Percentiles rank a stretch among this genome's conserved stretches.
These are phyloP conservation scores for Orthonychiurus folsomi DNA, from an alignment of 2,888 invertebrate genomes.

Conservation along the genomic window DNA sequence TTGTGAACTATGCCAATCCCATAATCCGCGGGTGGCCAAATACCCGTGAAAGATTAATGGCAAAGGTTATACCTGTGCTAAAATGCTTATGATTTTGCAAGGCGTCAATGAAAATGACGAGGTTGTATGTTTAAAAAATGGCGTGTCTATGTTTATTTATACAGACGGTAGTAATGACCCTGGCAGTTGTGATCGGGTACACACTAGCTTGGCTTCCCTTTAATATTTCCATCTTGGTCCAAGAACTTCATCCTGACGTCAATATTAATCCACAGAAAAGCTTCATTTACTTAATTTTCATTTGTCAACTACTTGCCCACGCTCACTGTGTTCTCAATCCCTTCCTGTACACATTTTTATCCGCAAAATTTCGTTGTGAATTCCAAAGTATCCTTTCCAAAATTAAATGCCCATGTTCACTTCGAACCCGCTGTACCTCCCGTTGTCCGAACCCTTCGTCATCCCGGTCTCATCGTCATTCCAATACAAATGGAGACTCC, in stretches of 20 bases:
- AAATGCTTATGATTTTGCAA: slow-evolving; percentile 4
- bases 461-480: neutral
- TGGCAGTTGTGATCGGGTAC: slow-evolving; percentile 46
- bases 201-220: slow-evolving; percentile 48
- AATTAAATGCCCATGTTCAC: neutral
- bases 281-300: slow-evolving; percentile 41
- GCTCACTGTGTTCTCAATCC: slow-evolving; percentile 43
- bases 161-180: slow-evolving; percentile 50
- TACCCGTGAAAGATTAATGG: neutral
- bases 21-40: too few species aligned
- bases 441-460: neutral
- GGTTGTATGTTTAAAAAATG: too few species aligned
- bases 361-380: slow-evolving; percentile 43
- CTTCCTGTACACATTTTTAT: slow-evolving; percentile 44
- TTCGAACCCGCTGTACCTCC: neutral
- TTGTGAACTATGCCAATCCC: too few species aligned
- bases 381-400: slow-evolving; percentile 14
- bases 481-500: slow-evolving; percentile 8
- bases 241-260: slow-evolving; percentile 9
- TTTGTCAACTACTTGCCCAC: slow-evolving; percentile 43
- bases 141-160: slow-evolving; percentile 30
- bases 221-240: slow-evolving; percentile 34
- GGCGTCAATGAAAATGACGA: too few species aligned
- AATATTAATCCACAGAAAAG: neutral
- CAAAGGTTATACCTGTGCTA: neutral